Base-by-base conservation (phyloP, 2,888 invertebrate genomes). In the Euproctis similis region DNA sequence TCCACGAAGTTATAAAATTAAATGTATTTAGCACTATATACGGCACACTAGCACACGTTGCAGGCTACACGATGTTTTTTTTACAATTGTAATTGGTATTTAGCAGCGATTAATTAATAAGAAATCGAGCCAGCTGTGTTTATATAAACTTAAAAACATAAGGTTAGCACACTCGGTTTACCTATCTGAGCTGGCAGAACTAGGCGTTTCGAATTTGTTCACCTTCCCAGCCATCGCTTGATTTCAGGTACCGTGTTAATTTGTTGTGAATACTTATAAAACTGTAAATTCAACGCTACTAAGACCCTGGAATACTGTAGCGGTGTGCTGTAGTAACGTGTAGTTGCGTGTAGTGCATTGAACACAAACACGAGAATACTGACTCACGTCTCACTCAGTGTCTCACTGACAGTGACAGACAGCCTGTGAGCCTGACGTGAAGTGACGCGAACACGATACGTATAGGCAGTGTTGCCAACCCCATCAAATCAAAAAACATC, bases 101-200 rank as follows among this genome's bases (percentile, higher is more conserved):
- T 51, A 51, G 56, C 45, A 61, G 50, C 51, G 60, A 61, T 51
- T 59, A 59, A 66, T 67, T 65, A 66, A 65, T 66, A 70, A 19
- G 3, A 3, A 9, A 66, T 64, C 53, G 44, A 61, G 59, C 71
- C 81, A 81, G 81, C 81, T 82, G 82, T n/a, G n/a, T 71, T 63
- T 61, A 75, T 73, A 78, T 69, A 82, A 77, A 80, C 76, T 78
- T 57, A n/a, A n/a, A n/a, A 58, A 48, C 41, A 48, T 54, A 53
- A 67, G 60, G 63, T 68, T 69, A 71, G 50, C 60, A 64, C 65
- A 67, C 67, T 55, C 57, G 60, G 51, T 69, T 81, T 90, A 94
- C 94, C 94, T 94, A 85, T 95, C 95, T 42, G 95, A 95, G 78
- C 95, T 95, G 43, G 94, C 95, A 36, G 95, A 95, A 70, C 95